A percentile compares a stretch with the other conserved stretches of the same genome.
Conservation (phyloP, 2,797 vertebrate species). For the Micromesistius poutassou region DNA sequence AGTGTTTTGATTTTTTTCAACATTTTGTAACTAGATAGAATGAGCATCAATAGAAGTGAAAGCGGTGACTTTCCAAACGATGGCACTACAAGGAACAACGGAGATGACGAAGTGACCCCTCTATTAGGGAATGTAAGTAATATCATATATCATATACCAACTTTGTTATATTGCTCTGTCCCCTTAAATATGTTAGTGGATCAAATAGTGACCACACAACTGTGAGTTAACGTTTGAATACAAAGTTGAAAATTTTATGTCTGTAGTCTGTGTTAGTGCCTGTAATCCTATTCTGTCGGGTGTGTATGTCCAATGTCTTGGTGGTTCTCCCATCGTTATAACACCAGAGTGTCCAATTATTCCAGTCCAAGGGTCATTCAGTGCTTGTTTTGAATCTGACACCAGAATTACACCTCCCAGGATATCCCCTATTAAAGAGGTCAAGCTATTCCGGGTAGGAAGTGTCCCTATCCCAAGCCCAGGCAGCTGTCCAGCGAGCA, state of each 20-base stretch:
- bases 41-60: conserved; percentile 40
- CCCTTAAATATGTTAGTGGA: neutral
- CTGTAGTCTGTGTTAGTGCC: neutral
- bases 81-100: neutral
- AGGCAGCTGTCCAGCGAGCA: conserved; percentile 69
- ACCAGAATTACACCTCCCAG: conserved; percentile 62
- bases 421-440: conserved; percentile 73
- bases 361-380: conserved; percentile 51
- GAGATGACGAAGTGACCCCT: conserved; percentile 42
- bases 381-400: conserved; percentile 62
- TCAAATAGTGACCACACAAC: neutral
- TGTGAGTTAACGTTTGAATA: neutral
- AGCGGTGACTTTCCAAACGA: neutral
- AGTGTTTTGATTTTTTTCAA: neutral
- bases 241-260: too few species aligned
- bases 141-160: neutral
- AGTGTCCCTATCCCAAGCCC: conserved; percentile 65
- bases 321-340: conserved; percentile 32
- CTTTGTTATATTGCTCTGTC: neutral
- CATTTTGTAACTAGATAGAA: conserved; percentile 20
- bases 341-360: conserved; percentile 29
- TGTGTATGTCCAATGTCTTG: conserved; percentile 2
- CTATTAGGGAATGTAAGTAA: conserved; percentile 67
- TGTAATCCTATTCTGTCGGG: neutral
- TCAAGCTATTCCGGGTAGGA: conserved; percentile 50